Percentiles rank a stretch among this genome's conserved stretches.
Conservation (phyloP, 1,140 invertebrate genomes). For the Drosophila persimilis region DNA sequence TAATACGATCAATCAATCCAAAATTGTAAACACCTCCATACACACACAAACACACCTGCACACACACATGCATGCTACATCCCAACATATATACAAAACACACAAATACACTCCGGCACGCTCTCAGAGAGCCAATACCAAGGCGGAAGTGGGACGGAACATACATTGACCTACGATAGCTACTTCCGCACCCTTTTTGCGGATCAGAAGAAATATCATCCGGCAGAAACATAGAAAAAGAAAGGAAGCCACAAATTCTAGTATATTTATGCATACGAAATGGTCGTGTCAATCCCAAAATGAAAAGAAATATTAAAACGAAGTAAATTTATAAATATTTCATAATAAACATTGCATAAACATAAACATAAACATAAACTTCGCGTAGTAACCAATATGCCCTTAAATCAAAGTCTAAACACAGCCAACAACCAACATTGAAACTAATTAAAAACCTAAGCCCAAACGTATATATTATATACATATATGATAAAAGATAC, state of each 20-base stretch:
- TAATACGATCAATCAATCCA: slow-evolving; percentile 62
- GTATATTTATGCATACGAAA: slow-evolving; percentile 63
- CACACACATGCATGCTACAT: slow-evolving; percentile 20
- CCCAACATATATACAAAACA: slow-evolving; percentile 27
- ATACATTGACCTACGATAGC: slow-evolving; percentile 4
- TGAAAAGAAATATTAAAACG: slow-evolving; percentile 27
- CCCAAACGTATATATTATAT: slow-evolving; percentile 46
- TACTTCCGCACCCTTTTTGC: slow-evolving; percentile 27
- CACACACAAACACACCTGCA: slow-evolving; percentile 6
- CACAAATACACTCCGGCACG: slow-evolving; percentile 51
- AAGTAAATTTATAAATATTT: slow-evolving; percentile 71
- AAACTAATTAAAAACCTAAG: slow-evolving; percentile 42
- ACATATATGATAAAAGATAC: slow-evolving; percentile 41
- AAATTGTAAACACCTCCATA: slow-evolving; percentile 33
- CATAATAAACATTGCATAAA: slow-evolving; percentile 58
- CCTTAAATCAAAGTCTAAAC: slow-evolving; percentile 76
- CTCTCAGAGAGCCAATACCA: slow-evolving; percentile 64
- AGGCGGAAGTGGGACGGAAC: slow-evolving; percentile 24
- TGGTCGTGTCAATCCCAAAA: slow-evolving; percentile 68
- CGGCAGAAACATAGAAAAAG: slow-evolving; percentile 4
- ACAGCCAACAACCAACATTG: slow-evolving; percentile 57
- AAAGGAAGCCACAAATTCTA: slow-evolving; percentile 62
- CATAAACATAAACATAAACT: slow-evolving; percentile 30
- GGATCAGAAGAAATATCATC: neutral
- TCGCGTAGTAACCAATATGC: slow-evolving; percentile 73